Conservation (phyloP, 2,888 invertebrate genomes). For the Glyphotaelius pellucidus region DNA sequence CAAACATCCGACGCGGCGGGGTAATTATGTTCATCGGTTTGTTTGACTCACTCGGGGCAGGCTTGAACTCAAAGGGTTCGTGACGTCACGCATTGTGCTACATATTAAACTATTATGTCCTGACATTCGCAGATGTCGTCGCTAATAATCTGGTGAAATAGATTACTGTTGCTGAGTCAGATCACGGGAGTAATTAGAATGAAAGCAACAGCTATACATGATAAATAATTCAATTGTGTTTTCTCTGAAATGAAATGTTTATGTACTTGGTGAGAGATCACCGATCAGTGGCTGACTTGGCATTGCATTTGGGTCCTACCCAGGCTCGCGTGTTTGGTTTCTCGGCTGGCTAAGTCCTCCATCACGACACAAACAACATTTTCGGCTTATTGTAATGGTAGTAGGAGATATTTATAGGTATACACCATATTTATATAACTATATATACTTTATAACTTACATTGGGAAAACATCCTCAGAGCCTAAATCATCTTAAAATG, state of each 20-base stretch:
- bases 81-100: slow-evolving; percentile 28
- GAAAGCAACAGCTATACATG: too few species aligned
- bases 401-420: too few species aligned
- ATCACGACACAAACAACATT: too few species aligned
- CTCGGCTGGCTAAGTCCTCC: too few species aligned
- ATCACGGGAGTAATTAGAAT: not conserved
- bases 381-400: too few species aligned
- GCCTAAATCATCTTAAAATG: too few species aligned
- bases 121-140: not conserved
- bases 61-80: slow-evolving; percentile 5
- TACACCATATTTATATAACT: too few species aligned
- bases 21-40: slow-evolving; percentile 61
- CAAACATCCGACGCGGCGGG: slow-evolving; percentile 25
- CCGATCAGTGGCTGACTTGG: too few species aligned
- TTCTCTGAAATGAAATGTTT: not conserved
- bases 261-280: not conserved
- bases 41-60: slow-evolving; percentile 33
- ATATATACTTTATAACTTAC: too few species aligned
- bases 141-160: not conserved
- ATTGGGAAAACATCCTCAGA: too few species aligned
- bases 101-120: not conserved
- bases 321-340: too few species aligned
- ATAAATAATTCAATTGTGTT: not conserved
- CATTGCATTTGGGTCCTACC: too few species aligned
- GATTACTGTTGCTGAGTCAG: not conserved